Conservation (phyloP, 2,113 vertebrate species). For the Balaeniceps rex region DNA sequence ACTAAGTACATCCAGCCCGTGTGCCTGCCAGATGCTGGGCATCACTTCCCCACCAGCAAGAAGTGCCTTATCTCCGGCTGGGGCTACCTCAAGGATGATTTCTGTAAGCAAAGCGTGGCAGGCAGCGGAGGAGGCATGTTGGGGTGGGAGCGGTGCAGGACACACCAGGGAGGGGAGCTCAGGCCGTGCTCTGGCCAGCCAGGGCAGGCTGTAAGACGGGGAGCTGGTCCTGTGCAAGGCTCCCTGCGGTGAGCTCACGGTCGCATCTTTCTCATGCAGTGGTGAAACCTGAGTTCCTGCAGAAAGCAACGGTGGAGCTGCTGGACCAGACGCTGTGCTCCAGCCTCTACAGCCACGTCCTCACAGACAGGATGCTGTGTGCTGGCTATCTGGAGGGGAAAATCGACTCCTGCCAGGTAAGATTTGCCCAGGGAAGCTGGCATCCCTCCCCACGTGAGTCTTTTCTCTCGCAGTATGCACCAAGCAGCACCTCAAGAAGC, state of each 20-base stretch:
- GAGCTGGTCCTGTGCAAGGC: background rate
- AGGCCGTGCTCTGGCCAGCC: background rate
- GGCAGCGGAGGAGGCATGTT: too few relatives aligned
- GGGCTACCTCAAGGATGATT: conserved; percentile 85
- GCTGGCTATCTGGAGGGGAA: conserved; percentile 93
- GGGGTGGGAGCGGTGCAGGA: background rate
- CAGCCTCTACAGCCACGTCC: conserved; percentile 77
- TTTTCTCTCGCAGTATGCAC: background rate
- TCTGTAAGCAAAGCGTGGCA: conserved; percentile 71
- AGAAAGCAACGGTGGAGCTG: conserved; percentile 91
- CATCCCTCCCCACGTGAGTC: accelerated
- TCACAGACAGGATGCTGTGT: conserved; percentile 91
- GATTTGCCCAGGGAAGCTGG: background rate
- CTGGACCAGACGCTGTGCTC: conserved; percentile 85
- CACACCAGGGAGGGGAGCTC: accelerated
- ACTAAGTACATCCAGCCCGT: conserved; percentile 82
- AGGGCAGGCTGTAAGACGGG: background rate
- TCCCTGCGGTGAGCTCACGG: background rate
- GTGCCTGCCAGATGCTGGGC: conserved; percentile 83
- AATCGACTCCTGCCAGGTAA: conserved; percentile 94
- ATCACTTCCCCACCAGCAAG: conserved; percentile 80
- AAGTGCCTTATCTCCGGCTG: conserved; percentile 93
- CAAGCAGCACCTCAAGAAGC: background rate
- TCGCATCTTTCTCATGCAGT: background rate
- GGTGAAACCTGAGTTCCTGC: conserved; percentile 80